A percentile compares a stretch with the other conserved stretches of the same genome.
phyloP scores from a whole-genome alignment of 2,797 vertebrate genomes.

The Arrhamphus sclerolepis region DNA sequence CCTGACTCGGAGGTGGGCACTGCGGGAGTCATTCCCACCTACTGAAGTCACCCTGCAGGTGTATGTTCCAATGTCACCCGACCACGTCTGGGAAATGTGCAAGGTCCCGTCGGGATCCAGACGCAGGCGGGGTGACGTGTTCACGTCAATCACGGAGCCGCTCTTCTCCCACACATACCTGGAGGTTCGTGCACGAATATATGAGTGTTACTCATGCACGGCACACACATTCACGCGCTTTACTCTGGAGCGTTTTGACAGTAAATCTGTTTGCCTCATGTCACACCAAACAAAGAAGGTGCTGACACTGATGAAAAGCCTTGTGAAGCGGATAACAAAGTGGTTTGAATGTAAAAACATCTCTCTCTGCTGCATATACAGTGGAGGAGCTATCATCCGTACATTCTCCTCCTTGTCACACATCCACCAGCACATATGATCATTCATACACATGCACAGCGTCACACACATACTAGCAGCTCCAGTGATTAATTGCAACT shows the following conservation, averaged over 20 bases:
- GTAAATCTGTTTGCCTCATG: constrained; percentile 43
- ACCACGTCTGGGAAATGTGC: constrained; percentile 98
- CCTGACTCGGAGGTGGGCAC: constrained; percentile 94
- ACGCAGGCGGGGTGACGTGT: constrained; percentile 84
- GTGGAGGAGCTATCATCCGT: constrained; percentile 9
- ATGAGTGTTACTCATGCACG: constrained; percentile 4
- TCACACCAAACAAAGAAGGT: constrained; percentile 50
- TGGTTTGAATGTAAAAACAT: constrained; percentile 55
- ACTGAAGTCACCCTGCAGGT: constrained; percentile 93
- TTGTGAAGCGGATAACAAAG: constrained; percentile 43
- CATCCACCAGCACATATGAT: constrained; percentile 31
- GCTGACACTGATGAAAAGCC: constrained; percentile 56
- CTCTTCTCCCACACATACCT: constrained; percentile 96
- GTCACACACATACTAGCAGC: constrained; percentile 37
- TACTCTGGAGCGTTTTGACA: constrained; percentile 32
- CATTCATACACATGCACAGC: constrained; percentile 17
- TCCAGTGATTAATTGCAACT: constrained; percentile 77
- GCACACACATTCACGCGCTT: constrained; percentile 4
- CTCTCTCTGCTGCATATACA: constrained; percentile 38
- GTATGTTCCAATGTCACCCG: constrained; percentile 96
- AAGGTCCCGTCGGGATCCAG: constrained; percentile 88
- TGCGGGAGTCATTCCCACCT: constrained; percentile 94
- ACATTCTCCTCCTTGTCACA: constrained; percentile 34
- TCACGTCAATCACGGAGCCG: constrained; percentile 78
- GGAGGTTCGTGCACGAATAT: constrained; percentile 6